These are phyloP conservation scores for Elysia crispata DNA, from an alignment of 2,888 invertebrate species.

Conservation along the genomic window DNA sequence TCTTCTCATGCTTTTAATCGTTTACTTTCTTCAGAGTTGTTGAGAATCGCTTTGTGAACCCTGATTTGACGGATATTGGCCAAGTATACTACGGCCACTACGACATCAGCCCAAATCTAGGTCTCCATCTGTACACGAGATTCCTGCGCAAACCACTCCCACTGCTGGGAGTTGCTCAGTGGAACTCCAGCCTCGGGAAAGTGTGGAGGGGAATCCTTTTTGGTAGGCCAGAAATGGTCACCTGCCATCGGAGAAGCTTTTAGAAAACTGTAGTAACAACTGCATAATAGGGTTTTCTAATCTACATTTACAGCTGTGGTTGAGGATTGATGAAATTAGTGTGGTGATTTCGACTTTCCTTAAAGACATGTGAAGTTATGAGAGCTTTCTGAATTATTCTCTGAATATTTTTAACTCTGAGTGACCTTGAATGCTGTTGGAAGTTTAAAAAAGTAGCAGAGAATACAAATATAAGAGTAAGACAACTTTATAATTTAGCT, in stretches of 20 bases:
- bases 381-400: no score
- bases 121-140: conserved; percentile 35
- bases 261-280: neutral
- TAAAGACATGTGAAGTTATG: no score
- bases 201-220: conserved; percentile 29
- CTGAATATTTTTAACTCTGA: no score
- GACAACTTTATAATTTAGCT: no score
- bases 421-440: no score
- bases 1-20: no score
- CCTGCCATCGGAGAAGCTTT: neutral
- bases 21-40: conserved; percentile 19
- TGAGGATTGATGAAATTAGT: neutral
- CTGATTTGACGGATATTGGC: conserved; percentile 16
- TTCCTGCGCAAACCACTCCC: neutral
- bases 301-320: neutral
- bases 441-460: no score
- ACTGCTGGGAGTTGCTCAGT: neutral
- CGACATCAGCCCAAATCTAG: conserved; percentile 17
- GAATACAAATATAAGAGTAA: no score
- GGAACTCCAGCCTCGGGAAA: conserved; percentile 29
- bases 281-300: neutral
- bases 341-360: no score
- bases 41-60: conserved; percentile 34
- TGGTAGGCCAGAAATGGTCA: neutral
- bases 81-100: conserved; percentile 20